Evolutionary conservation across 2,888 invertebrate species (phyloP), one percentile per base, ranked within the genome.

Genomic region (Luperina testacea): DNA sequence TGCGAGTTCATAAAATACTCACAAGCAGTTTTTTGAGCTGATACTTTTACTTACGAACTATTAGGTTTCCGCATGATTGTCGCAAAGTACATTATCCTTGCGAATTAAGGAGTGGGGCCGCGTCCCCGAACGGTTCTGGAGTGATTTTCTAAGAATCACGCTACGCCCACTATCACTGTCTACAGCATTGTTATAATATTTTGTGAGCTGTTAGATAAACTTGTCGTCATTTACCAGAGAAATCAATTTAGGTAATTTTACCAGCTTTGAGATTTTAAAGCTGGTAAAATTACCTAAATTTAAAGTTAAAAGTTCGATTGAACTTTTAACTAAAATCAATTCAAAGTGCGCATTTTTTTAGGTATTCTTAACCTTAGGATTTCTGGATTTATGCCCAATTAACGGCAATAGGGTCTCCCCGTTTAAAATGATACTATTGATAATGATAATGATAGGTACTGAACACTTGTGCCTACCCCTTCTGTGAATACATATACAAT

Each of bases 41-140:
- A 51, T 70, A 42, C 48, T 64, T 77, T 67, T 48, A 71, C n/a
- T 77, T 69, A 42, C 24, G 13, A 45, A 72, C 48, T 51, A 24
- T 17, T 57, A 53, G 20, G 20, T 79, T 71, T 51, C 32, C 53
- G 42, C 15, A 73, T 73, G 53, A 73, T 57, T 32, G n/a, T 65
- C 27, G 59, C 42, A 69, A 59, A 64, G 32, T 77, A 79, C 17
- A 76, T 53, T 72, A 77, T 69, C 32, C 57, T 72, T 72, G 32
- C 24, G 42, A 72, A 63, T 63, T 72, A 72, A 82, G 51, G 42
- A 71, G n/a, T 77, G 72, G 64, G 20, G 63, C 59, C 15, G 78
- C 59, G 59, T 82, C 83, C 63, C 45, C 24, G 3, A 69, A 72
- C 51, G 69, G 6, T 77, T 82, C 53, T 32, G 32, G n/a, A 57